Base-by-base conservation (phyloP, 2,797 vertebrate species). In the Amphiprion clarkii region DNA sequence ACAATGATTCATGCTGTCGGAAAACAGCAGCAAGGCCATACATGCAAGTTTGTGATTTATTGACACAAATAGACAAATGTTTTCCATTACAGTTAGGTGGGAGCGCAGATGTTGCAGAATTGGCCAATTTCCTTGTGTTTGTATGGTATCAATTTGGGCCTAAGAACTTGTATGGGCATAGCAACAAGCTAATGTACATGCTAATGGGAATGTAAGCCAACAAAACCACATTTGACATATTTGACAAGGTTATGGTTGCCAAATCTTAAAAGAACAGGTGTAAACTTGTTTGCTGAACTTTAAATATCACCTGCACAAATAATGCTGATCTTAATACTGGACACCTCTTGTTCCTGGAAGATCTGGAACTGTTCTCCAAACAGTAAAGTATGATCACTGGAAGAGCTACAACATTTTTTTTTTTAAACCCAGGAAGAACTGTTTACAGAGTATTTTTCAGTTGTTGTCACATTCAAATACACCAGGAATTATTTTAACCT, bases 391-490 rank as follows among this genome's bases (percentile, higher is more conserved):
- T 31, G 42, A 57, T 31, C 70, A 75, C 44, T 61, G 70, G 65
- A 39, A 23, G 9, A 3, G 19, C 17, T 31, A 3, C 6, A 36
- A 29, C 21, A 13, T n/a, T 17, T 12, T 78, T 69, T 40, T 25
- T 52, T 27, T 27, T 3, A 3, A 3, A 27, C 53, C 21, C 60
- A 29, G 11, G 40, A 60, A 33, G 12, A n/a, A n/a, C 19, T 49
- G 48, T n/a, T 49, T 21, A 49, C 23, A 7, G 16, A 21, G 14
- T 46, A 36, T 9, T 64, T 74, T 75, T 29, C 52, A 56, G 17
- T 42, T 67, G 16, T 56, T 46, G 25, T 42, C 21, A 57, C 63
- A 61, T 65, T 10, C 44, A 68, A 81, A 65, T 44, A 9, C 3
- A 56, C 39, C 9, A 5, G 25, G 21, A 66, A 10, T 23, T 62